Evolutionary conservation across 2,113 vertebrate species (phyloP).

Genomic region (Tachuris rubrigastra): DNA sequence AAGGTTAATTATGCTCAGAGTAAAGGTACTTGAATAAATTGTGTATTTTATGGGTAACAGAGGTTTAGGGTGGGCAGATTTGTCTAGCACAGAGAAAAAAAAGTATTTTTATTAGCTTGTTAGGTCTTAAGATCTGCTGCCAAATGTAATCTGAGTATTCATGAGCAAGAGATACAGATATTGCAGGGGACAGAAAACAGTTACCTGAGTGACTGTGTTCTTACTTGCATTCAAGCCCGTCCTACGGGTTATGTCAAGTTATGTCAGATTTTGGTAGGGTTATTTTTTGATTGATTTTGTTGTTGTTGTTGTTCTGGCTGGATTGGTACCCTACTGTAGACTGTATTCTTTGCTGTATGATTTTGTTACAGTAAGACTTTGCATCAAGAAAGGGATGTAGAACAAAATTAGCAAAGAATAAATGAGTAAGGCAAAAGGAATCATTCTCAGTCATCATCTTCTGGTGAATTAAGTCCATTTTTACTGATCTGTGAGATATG

Average conservation of each 20-base stretch:
- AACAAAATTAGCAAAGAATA: not conserved
- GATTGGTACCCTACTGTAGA: not conserved
- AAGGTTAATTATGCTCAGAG: conserved; percentile 63
- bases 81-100: conserved; percentile 31
- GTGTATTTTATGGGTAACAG: conserved; percentile 54
- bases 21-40: conserved; percentile 59
- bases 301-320: not conserved
- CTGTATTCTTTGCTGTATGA: not conserved
- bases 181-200: not conserved
- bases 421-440: not conserved
- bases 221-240: not conserved
- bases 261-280: not conserved
- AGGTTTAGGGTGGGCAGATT: conserved; percentile 56
- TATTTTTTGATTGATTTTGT: not conserved
- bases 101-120: conserved; percentile 9
- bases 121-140: conserved; percentile 40
- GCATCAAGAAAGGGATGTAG: not conserved
- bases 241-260: not conserved
- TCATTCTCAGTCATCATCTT: not conserved
- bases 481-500: not conserved
- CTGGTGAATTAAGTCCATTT: not conserved
- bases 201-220: not conserved
- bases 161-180: not conserved
- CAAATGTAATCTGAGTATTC: conserved; percentile 26
- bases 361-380: not conserved